Base-by-base conservation (phyloP, 2,888 invertebrate species). In the Drosophila leonis region DNA sequence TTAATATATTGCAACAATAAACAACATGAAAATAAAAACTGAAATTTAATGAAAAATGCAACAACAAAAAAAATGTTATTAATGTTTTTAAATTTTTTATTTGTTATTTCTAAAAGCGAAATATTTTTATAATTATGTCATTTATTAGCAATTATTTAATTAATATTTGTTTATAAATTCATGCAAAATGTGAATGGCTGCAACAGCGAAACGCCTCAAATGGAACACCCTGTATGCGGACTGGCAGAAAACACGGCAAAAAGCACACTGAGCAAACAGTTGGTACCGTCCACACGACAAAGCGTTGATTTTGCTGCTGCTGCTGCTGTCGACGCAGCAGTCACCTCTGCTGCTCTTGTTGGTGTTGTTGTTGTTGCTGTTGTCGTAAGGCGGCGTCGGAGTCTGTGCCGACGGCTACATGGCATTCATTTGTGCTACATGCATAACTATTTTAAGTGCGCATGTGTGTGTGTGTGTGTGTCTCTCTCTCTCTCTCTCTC, bases 1-100 rank as follows among this genome's bases (percentile, higher is more conserved):
- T 84, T 88, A 84, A 88, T 88, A 90, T 90, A 84, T 90, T 84
- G 84, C 90, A 90, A 84, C 83, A 84, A 84, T 90, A 85, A 90
- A 90, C 80, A 76, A 88, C 71, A 79, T 75, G 85, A 90, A 89
- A 88, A 88, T 85, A 88, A 82, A 84, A 90, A 79, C 31, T 79
- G 72, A 77, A 79, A 79, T 75, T 76, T 35, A 72, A 74, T 54
- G 54, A 39, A 65, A 39, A 51, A 61, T 67, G 8, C 31, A 54
- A 56, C 35, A 42, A 27, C 39, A 41, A n/a, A 10, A 18, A 7
- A 13, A 51, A 15, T 4, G 0, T 13, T 12, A 20, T 44, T 24
- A 18, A 18, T 18, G 24, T 33, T n/a, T 10, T n/a, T 15, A 13
- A 33, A 4, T 20, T 6, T 13, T 52, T 6, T 20, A 13, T 18